A percentile compares a stretch with the other conserved stretches of the same genome.
These are phyloP conservation scores for Drosophila histrio DNA, from an alignment of 2,888 invertebrate genomes.

Conservation along the genomic window DNA sequence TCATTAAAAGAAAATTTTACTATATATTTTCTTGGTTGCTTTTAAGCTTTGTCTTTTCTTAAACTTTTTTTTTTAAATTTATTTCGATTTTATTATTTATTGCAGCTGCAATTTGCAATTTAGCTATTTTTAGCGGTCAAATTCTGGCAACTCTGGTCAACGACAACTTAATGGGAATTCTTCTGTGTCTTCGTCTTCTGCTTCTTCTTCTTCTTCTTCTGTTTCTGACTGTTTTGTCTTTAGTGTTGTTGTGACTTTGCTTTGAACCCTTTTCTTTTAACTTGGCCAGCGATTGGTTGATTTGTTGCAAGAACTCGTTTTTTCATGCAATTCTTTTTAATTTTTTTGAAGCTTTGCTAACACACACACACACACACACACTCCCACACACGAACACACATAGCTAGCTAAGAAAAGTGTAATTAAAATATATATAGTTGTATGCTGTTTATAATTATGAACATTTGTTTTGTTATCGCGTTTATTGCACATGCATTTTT, in stretches of 20 bases:
- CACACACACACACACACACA: slow-evolving; percentile 26
- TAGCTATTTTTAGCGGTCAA: too few species aligned
- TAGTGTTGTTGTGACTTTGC: slow-evolving; percentile 29
- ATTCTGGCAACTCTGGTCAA: too few species aligned
- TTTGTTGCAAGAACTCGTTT: slow-evolving; percentile 71
- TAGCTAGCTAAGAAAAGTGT: slow-evolving; percentile 3
- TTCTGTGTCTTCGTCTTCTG: slow-evolving; percentile 14
- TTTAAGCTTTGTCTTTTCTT: too few species aligned
- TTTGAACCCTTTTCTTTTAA: slow-evolving; percentile 61
- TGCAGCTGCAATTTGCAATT: too few species aligned
- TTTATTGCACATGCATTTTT: slow-evolving; percentile 31
- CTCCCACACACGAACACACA: neutral
- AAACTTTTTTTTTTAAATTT: too few species aligned
- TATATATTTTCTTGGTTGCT: too few species aligned
- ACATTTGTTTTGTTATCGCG: slow-evolving; percentile 26
- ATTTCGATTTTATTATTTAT: too few species aligned
- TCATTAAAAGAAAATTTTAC: too few species aligned
- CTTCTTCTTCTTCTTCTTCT: slow-evolving; percentile 22
- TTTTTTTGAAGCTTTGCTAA: slow-evolving; percentile 47
- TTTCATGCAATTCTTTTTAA: slow-evolving; percentile 69
- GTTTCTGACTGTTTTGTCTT: slow-evolving; percentile 14
- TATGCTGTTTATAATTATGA: slow-evolving; percentile 18
- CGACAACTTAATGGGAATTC: slow-evolving; percentile 51
- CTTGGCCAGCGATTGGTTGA: too few species aligned
- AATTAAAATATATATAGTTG: neutral